Base-by-base conservation (phyloP, 92 coral and sea anemone genomes). In the Epizoanthus rinbou region DNA sequence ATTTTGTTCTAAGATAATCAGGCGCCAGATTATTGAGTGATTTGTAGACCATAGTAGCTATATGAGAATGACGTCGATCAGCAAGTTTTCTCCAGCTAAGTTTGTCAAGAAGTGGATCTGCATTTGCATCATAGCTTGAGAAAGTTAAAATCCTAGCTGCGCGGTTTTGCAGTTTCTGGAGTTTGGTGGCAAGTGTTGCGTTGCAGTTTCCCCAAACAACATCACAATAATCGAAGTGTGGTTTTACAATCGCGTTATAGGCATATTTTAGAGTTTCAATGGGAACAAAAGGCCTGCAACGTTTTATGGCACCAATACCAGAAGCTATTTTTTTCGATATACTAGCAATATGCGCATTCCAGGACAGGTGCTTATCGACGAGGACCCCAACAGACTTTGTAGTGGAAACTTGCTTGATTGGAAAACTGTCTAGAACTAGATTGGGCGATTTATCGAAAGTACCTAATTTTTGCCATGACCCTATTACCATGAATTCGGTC, bases 401-500 rank as follows among this genome's bases (percentile, higher is more conserved):
- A 19, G 23, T 25, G 18, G 59, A 21, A 5, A 76, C 82, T 76
- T 43, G 31, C 21, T 57, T 19, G 28, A 76, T 76, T 76, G 8
- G 19, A 6, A 19, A 22, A 19, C 63, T 45, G 18, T 52, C 59
- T 56, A 76, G 22, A 16, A 25, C 14, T 19, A 76, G 11, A 45
- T n/a, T 14, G 16, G 74, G 75, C 69, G 53, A 84, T 41, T 50
- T 45, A 19, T 81, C 45, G 35, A 60, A 72, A 23, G 79, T 82
- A 31, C 80, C 66, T 41, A 89, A 84, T 66, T 79, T 79, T 66
- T 85, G 85, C 22, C 88, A 72, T 58, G 86, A 89, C 19, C 89
- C 86, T 54, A 80, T 72, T 45, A 85, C 58, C 85, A 88, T 85
- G 81, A 66, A 80, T 68, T 85, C 88, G 22, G 88, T 85, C 71